phyloP scores from a whole-genome alignment of 2,797 vertebrate genomes.

The Malacoctenus gilli region DNA sequence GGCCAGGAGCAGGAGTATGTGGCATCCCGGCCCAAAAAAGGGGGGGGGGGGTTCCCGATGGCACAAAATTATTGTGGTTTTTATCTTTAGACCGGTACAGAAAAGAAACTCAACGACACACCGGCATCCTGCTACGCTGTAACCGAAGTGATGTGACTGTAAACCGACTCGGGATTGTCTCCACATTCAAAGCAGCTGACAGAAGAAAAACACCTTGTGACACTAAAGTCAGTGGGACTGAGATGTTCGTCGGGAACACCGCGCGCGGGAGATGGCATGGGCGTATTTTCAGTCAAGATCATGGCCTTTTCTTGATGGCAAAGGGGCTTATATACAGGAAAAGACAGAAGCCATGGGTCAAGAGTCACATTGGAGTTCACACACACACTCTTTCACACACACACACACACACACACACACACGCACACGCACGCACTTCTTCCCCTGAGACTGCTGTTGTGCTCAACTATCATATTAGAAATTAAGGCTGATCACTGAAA shows the following conservation, averaged over 20 bases:
- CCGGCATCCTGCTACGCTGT: conserved; percentile 28
- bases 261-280: conserved; percentile 43
- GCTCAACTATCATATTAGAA: conserved; percentile 80
- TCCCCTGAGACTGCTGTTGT: conserved; percentile 85
- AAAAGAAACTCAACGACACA: conserved; percentile 35
- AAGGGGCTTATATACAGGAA: conserved; percentile 65
- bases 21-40: too few relatives aligned
- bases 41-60: too few relatives aligned
- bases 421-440: conserved; percentile 38
- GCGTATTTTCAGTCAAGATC: conserved; percentile 39
- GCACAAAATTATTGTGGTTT: conserved; percentile 52
- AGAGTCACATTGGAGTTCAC: conserved; percentile 50
- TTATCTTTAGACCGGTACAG: conserved; percentile 38
- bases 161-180: conserved; percentile 71
- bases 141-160: conserved; percentile 39
- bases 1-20: conserved; percentile 46
- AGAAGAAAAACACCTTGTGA: conserved; percentile 65
- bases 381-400: conserved; percentile 8
- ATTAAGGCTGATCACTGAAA: conserved; percentile 84
- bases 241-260: conserved; percentile 32
- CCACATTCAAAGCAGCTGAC: conserved; percentile 74
- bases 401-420: conserved; percentile 12
- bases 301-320: conserved; percentile 52
- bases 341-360: conserved; percentile 62
- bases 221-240: conserved; percentile 30